phyloP scores from a whole-genome alignment of 2,797 vertebrate species.

The Oreortyx pictus region DNA sequence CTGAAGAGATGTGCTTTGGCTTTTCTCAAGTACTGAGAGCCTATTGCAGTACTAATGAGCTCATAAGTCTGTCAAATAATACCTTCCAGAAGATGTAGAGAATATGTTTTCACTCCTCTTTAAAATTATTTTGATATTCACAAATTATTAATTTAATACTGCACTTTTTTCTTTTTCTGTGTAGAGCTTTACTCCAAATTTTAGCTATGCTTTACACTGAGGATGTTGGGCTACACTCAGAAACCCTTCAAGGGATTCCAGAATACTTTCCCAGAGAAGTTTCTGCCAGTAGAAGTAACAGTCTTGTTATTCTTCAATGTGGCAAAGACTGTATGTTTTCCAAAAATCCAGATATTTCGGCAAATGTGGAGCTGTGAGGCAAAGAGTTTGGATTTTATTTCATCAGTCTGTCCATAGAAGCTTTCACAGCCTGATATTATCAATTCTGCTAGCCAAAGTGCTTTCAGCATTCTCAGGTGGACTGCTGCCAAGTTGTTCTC shows the following conservation, averaged over 20 bases:
- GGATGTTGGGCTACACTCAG: background rate
- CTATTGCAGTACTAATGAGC: background rate
- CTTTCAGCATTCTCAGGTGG: background rate
- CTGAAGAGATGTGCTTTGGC: background rate
- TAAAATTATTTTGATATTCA: background rate
- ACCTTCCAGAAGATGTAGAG: background rate
- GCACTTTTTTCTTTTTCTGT: background rate
- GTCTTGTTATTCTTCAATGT: background rate
- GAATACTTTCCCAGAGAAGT: background rate
- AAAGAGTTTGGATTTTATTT: background rate
- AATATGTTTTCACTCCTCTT: background rate
- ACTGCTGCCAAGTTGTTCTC: background rate
- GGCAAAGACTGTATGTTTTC: background rate
- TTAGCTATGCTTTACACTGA: background rate
- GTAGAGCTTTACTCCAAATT: background rate
- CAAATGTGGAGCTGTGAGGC: background rate
- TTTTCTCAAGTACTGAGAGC: background rate
- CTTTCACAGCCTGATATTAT: slow-evolving; percentile 2
- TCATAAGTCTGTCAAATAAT: background rate
- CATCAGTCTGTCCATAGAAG: background rate
- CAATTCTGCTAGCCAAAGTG: background rate
- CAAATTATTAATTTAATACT: background rate
- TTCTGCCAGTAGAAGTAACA: background rate
- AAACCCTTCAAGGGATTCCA: background rate
- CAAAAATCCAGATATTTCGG: slow-evolving; percentile 12